phyloP scores from a whole-genome alignment of 2,888 invertebrate genomes.

The Cephalotes varians region DNA sequence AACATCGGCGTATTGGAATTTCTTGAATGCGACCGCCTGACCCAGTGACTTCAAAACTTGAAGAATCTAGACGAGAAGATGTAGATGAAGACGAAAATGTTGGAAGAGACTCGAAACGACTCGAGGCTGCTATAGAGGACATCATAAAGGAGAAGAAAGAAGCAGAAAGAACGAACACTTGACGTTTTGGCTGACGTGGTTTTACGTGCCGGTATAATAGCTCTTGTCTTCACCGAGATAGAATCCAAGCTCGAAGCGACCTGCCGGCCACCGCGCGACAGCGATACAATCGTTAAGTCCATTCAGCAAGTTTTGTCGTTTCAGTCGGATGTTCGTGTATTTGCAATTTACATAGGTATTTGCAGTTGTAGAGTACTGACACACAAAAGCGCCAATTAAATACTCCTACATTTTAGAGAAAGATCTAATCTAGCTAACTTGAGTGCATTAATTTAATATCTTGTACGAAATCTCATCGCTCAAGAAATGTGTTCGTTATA shows the following conservation, averaged over 20 bases:
- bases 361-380: not conserved
- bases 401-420: not conserved
- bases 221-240: constrained; percentile 78
- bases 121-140: constrained; percentile 27
- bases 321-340: constrained; percentile 1
- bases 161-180: constrained; percentile 77
- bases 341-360: not conserved
- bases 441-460: not conserved
- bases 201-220: constrained; percentile 84
- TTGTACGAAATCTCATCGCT: not conserved
- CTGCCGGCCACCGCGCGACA: constrained; percentile 63
- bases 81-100: constrained; percentile 26
- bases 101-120: constrained; percentile 24
- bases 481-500: too few relatives aligned
- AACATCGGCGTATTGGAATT: not conserved
- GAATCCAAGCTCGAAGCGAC: constrained; percentile 77
- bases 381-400: not conserved
- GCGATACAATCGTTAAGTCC: constrained; percentile 73
- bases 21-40: constrained; percentile 46
- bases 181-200: constrained; percentile 82
- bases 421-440: not conserved
- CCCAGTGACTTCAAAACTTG: constrained; percentile 29
- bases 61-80: constrained; percentile 24
- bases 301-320: constrained; percentile 62
- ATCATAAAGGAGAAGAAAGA: constrained; percentile 54